phyloP scores from a whole-genome alignment of 2,113 vertebrate species.

The Paralichthys olivaceus region DNA sequence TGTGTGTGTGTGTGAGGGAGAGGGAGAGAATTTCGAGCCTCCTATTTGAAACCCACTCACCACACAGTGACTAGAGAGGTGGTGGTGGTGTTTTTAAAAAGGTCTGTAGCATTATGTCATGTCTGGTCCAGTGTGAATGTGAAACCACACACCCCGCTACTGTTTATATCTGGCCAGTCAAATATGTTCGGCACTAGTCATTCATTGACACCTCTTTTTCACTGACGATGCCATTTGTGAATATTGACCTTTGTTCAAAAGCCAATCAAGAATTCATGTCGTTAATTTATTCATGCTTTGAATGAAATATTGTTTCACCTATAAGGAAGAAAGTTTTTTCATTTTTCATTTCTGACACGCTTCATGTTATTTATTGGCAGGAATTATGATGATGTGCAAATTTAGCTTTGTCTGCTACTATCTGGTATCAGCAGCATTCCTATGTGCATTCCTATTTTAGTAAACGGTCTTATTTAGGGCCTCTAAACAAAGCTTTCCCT shows the following conservation, averaged over 20 bases:
- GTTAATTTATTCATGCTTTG: constrained; percentile 6
- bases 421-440: constrained; percentile 18
- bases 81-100: constrained; percentile 61
- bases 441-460: constrained; percentile 38
- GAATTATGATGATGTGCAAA: neutral
- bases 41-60: constrained; percentile 71
- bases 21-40: constrained; percentile 54
- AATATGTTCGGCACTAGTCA: constrained; percentile 54
- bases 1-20: constrained; percentile 21
- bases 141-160: constrained; percentile 71
- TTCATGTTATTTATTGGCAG: neutral
- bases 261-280: neutral
- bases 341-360: neutral
- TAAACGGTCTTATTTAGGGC: constrained; percentile 33
- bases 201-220: constrained; percentile 52
- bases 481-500: constrained; percentile 55
- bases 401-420: neutral
- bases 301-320: neutral
- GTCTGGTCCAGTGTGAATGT: constrained; percentile 73
- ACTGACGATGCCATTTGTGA: constrained; percentile 28
- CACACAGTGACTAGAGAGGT: constrained; percentile 50
- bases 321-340: neutral
- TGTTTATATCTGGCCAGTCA: constrained; percentile 73
- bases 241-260: constrained; percentile 24
- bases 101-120: constrained; percentile 75